These are phyloP conservation scores for Enoplosus armatus DNA, from an alignment of 2,797 vertebrate species.

Conservation along the genomic window DNA sequence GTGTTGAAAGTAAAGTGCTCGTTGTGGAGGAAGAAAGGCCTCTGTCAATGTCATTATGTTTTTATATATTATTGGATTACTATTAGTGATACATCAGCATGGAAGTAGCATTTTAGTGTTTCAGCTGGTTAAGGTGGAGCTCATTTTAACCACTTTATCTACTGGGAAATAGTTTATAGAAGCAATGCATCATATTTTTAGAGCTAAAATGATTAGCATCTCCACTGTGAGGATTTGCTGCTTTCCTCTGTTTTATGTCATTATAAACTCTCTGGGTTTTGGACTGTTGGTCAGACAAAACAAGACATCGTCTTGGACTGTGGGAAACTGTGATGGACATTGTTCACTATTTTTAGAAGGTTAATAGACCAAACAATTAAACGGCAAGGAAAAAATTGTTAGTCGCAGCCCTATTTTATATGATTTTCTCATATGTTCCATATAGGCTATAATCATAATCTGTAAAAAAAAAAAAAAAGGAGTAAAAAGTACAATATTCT, in stretches of 20 bases:
- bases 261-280: background rate
- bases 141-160: too few relatives aligned
- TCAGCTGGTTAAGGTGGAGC: too few relatives aligned
- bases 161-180: too few relatives aligned
- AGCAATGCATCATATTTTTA: background rate
- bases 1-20: background rate
- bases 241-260: background rate
- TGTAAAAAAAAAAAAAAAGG: too few relatives aligned
- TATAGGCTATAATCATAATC: background rate
- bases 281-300: background rate
- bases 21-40: background rate
- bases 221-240: background rate
- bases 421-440: background rate
- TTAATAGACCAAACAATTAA: background rate
- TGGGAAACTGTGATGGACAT: background rate
- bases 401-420: accelerated
- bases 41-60: background rate
- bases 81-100: background rate
- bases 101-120: background rate
- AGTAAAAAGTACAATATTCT: too few relatives aligned
- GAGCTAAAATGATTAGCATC: background rate
- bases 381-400: accelerated
- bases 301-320: background rate
- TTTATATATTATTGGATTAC: background rate
- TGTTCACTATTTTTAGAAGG: background rate